Conservation (phyloP, 1,140 invertebrate species). For the Procambarus virginalis region DNA sequence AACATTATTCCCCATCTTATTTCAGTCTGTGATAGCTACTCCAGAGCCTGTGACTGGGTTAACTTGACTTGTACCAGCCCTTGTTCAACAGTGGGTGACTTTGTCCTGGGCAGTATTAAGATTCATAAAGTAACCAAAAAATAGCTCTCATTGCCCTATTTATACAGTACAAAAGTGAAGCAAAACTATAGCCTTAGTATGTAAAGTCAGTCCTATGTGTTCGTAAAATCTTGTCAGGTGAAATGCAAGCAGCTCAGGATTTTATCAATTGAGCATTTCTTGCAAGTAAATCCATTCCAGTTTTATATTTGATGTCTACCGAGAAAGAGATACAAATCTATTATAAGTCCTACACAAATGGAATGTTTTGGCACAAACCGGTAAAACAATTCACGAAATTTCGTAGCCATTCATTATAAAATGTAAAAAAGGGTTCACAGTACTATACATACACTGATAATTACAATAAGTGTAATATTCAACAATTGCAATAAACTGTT, state of each 20-base stretch:
- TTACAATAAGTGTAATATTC: not conserved
- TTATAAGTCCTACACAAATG: too few relatives aligned
- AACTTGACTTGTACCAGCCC: too few relatives aligned
- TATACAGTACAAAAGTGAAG: constrained; percentile 15
- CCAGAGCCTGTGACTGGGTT: too few relatives aligned
- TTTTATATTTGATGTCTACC: not conserved
- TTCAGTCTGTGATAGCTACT: too few relatives aligned
- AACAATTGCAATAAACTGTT: too few relatives aligned
- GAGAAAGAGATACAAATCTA: too few relatives aligned
- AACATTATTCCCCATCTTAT: too few relatives aligned
- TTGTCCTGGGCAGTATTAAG: too few relatives aligned
- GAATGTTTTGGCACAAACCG: too few relatives aligned
- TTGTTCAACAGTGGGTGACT: too few relatives aligned
- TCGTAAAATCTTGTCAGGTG: not conserved
- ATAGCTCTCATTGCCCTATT: not conserved
- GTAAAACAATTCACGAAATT: not conserved
- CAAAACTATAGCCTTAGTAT: constrained; percentile 14
- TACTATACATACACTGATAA: not conserved
- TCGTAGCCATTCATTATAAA: not conserved
- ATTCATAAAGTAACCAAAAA: too few relatives aligned
- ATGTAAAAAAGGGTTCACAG: not conserved
- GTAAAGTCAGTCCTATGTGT: not conserved
- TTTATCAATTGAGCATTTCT: not conserved
- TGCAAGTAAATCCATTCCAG: not conserved
- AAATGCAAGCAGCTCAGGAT: constrained; percentile 22